Conservation (phyloP, 2,888 invertebrate genomes). For the Harpagoxenus sublaevis region DNA sequence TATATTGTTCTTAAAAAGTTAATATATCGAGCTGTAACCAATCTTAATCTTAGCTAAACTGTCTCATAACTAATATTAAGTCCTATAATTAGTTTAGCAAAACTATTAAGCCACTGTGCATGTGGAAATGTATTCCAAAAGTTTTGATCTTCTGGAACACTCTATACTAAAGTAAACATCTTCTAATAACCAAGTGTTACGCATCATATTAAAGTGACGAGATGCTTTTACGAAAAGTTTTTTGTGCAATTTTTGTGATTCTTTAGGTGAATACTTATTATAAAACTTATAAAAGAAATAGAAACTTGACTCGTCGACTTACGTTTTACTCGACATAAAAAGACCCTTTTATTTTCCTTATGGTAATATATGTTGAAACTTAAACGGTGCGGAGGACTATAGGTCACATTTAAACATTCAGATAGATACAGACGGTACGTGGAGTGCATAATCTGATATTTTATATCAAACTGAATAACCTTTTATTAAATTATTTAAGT, state of each 20-base stretch:
- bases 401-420: constrained; percentile 17
- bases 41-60: constrained; percentile 8
- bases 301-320: neutral
- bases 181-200: neutral
- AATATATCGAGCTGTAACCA: neutral
- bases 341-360: neutral
- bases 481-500: constrained; percentile 8
- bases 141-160: neutral
- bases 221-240: neutral
- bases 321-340: neutral
- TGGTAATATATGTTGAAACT: constrained; percentile 24
- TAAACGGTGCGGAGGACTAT: neutral
- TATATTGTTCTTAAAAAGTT: neutral
- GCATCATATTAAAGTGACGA: neutral
- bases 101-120: neutral
- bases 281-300: neutral
- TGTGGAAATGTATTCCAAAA: constrained; percentile 25
- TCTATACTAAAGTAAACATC: neutral
- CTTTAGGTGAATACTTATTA: neutral
- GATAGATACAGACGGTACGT: constrained; percentile 2
- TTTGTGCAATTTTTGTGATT: neutral
- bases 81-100: neutral
- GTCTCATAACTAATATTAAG: constrained; percentile 10
- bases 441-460: constrained; percentile 18
- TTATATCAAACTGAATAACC: constrained; percentile 8